Conservation (phyloP, 2,113 vertebrate genomes). For the Heterochromis multidens region DNA sequence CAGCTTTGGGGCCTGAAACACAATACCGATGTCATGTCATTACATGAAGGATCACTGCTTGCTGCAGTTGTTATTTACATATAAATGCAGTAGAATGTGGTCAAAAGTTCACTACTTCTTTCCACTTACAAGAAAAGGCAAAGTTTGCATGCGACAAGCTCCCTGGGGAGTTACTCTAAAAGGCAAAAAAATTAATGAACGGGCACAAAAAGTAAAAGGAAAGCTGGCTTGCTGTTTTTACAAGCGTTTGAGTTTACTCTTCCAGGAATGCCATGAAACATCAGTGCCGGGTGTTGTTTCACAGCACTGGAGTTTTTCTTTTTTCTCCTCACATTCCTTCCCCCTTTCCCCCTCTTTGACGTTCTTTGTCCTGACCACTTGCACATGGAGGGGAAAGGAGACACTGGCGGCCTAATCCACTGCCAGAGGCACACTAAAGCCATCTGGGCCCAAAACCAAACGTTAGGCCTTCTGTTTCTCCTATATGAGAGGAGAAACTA, state of each 20-base stretch:
- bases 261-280: constrained; percentile 63
- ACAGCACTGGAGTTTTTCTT: constrained; percentile 17
- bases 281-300: constrained; percentile 58
- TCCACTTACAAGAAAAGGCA: neutral
- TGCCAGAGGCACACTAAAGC: constrained; percentile 70
- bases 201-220: constrained; percentile 18
- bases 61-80: constrained; percentile 66
- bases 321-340: constrained; percentile 46
- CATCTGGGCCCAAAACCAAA: constrained; percentile 71
- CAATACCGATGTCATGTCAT: constrained; percentile 57
- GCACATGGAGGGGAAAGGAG: constrained; percentile 70
- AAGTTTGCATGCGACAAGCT: neutral
- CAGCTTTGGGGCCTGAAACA: constrained; percentile 26
- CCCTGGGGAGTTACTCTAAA: neutral
- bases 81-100: constrained; percentile 65
- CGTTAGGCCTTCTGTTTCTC: constrained; percentile 43
- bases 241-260: constrained; percentile 40
- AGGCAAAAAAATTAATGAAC: neutral
- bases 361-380: constrained; percentile 74
- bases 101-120: constrained; percentile 66
- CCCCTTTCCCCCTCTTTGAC: constrained; percentile 56
- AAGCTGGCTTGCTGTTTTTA: constrained; percentile 36
- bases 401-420: constrained; percentile 68
- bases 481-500: constrained; percentile 16
- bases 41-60: constrained; percentile 61